These are phyloP conservation scores for Raillietiella orientalis DNA, from an alignment of 2,888 invertebrate genomes.

Conservation along the genomic window DNA sequence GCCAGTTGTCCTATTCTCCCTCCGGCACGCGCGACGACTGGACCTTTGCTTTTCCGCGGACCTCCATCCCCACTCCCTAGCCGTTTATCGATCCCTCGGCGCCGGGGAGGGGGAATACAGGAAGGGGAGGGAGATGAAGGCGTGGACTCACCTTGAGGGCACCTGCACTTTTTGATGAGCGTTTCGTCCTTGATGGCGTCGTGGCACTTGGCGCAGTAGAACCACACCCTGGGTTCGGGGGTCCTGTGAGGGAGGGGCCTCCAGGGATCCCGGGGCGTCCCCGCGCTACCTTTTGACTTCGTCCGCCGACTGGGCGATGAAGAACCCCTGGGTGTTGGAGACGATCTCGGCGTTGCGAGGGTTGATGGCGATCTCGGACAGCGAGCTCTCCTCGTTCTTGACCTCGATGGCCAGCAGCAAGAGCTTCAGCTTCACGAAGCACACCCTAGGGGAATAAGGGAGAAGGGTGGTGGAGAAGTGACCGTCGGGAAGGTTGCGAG, in stretches of 20 bases:
- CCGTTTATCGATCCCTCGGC: too few species aligned
- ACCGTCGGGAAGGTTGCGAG: too few species aligned
- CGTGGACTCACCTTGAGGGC: slow-evolving; percentile 99
- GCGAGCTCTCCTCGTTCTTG: slow-evolving; percentile 65
- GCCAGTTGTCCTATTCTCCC: too few species aligned
- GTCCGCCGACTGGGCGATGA: slow-evolving; percentile 98
- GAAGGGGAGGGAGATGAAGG: too few species aligned
- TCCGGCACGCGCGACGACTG: too few species aligned
- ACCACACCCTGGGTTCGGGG: slow-evolving; percentile 65
- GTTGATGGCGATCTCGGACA: slow-evolving; percentile 96
- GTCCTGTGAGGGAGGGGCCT: too few species aligned
- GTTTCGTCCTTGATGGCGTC: slow-evolving; percentile 95
- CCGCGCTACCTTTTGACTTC: slow-evolving; percentile 99
- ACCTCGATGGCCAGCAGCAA: slow-evolving; percentile 91
- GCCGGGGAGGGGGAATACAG: too few species aligned
- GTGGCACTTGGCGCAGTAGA: slow-evolving; percentile 97
- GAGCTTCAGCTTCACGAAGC: slow-evolving; percentile 92
- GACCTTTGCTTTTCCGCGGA: too few species aligned
- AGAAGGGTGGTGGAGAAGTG: too few species aligned
- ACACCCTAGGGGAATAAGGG: too few species aligned
- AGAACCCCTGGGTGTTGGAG: slow-evolving; percentile 97
- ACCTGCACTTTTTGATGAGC: slow-evolving; percentile 98
- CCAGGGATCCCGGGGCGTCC: too few species aligned
- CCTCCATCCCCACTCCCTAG: too few species aligned
- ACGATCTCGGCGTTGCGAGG: slow-evolving; percentile 85